Evolutionary conservation across 2,113 vertebrate species (phyloP).

Genomic region (Rousettus leschenaultii): DNA sequence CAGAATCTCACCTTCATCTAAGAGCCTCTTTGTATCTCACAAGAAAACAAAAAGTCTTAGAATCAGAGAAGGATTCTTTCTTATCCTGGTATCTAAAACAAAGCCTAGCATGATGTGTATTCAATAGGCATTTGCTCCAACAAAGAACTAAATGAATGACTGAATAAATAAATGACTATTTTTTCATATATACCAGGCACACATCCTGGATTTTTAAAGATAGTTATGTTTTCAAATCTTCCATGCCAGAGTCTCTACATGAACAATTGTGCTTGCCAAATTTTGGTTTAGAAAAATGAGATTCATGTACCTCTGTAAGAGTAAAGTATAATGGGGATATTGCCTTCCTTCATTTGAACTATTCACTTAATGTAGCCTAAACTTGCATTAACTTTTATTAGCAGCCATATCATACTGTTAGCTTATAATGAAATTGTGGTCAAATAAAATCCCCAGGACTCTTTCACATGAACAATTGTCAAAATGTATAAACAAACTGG

Average conservation of each 20-base stretch:
- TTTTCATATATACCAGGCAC: not conserved
- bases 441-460: slow-evolving; percentile 72
- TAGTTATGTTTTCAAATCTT: not conserved
- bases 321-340: not conserved
- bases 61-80: not conserved
- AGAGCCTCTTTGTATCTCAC: not conserved
- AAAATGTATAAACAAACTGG: slow-evolving; percentile 74
- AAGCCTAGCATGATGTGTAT: not conserved
- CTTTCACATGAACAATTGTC: slow-evolving; percentile 69
- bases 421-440: slow-evolving; percentile 69
- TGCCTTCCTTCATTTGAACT: slow-evolving; percentile 29
- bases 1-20: not conserved
- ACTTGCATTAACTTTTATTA: slow-evolving; percentile 67
- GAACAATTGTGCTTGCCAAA: not conserved
- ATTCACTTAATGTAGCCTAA: slow-evolving; percentile 57
- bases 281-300: slow-evolving; percentile 28
- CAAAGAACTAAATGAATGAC: not conserved
- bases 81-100: not conserved
- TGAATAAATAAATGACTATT: not conserved
- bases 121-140: not conserved
- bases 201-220: not conserved
- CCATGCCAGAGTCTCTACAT: not conserved
- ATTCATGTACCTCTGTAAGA: slow-evolving; percentile 8
- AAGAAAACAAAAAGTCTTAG: not conserved
- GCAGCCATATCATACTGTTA: slow-evolving; percentile 63